A percentile compares a stretch with the other conserved stretches of the same genome.
phyloP scores from a whole-genome alignment of 1,140 invertebrate genomes.

The Heliothis virescens region DNA sequence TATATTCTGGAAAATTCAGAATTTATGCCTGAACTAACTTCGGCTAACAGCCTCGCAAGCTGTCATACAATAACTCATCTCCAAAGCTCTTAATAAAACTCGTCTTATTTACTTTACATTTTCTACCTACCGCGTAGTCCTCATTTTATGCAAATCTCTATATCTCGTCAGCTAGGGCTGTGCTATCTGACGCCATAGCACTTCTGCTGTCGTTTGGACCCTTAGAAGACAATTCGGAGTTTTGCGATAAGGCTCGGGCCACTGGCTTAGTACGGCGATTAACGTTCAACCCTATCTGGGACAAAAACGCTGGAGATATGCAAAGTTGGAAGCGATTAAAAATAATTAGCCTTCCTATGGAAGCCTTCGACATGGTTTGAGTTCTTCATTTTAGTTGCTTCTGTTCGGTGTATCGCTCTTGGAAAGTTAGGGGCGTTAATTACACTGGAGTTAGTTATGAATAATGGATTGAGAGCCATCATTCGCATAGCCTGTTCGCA shows the following conservation, averaged over 20 bases:
- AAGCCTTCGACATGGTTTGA: conserved; percentile 57
- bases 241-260: conserved; percentile 63
- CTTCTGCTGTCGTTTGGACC: conserved; percentile 49
- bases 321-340: conserved; percentile 68
- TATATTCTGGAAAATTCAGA: conserved; percentile 13
- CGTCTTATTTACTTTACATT: conserved; percentile 45
- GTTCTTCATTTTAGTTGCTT: conserved; percentile 38
- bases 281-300: conserved; percentile 56
- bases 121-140: conserved; percentile 47
- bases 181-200: conserved; percentile 52
- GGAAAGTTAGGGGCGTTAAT: conserved; percentile 27
- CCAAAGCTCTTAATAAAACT: conserved; percentile 36
- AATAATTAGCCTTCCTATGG: conserved; percentile 75
- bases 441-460: conserved; percentile 21
- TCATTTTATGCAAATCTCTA: conserved; percentile 78
- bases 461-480: conserved; percentile 6
- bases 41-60: conserved; percentile 22
- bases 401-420: conserved; percentile 1
- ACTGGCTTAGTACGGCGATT: conserved; percentile 49
- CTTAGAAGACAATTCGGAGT: conserved; percentile 58
- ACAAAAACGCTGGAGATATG: conserved; percentile 59
- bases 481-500: too few relatives aligned
- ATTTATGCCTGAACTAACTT: conserved; percentile 6
- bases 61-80: conserved; percentile 42
- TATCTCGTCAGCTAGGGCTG: conserved; percentile 52